A percentile compares a stretch with the other conserved stretches of the same genome.
phyloP scores from a whole-genome alignment of 2,888 invertebrate genomes.

The Junonia oenone region DNA sequence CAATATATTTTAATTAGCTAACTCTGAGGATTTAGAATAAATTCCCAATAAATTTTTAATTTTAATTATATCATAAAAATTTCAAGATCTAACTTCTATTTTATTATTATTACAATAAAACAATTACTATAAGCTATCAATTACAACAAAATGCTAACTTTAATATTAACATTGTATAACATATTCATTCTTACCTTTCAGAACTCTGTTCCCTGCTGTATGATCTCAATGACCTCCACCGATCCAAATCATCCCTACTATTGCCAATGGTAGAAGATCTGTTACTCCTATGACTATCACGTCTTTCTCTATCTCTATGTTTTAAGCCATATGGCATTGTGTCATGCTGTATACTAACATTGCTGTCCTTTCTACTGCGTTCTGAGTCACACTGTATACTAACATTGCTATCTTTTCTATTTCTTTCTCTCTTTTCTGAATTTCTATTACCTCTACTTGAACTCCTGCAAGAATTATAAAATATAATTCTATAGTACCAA shows the following conservation, averaged over 20 bases:
- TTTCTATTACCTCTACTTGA: conserved; percentile 66
- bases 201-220: conserved; percentile 73
- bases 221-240: conserved; percentile 69
- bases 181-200: conserved; percentile 58
- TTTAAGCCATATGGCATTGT: conserved; percentile 46
- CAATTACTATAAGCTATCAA: too few relatives aligned
- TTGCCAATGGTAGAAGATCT: conserved; percentile 69
- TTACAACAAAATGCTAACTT: too few relatives aligned
- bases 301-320: conserved; percentile 57
- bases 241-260: conserved; percentile 68
- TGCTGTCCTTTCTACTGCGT: conserved; percentile 57
- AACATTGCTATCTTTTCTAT: conserved; percentile 61
- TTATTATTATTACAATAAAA: too few relatives aligned
- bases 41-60: too few relatives aligned
- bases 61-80: too few relatives aligned
- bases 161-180: background rate
- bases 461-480: conserved; percentile 46
- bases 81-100: too few relatives aligned
- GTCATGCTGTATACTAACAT: conserved; percentile 61
- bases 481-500: too few relatives aligned
- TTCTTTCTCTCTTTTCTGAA: conserved; percentile 59
- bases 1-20: too few relatives aligned
- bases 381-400: conserved; percentile 58
- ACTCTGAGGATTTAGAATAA: too few relatives aligned
- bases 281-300: conserved; percentile 67